phyloP scores from a whole-genome alignment of 2,888 invertebrate genomes.

The Cataglyphis albicans region DNA sequence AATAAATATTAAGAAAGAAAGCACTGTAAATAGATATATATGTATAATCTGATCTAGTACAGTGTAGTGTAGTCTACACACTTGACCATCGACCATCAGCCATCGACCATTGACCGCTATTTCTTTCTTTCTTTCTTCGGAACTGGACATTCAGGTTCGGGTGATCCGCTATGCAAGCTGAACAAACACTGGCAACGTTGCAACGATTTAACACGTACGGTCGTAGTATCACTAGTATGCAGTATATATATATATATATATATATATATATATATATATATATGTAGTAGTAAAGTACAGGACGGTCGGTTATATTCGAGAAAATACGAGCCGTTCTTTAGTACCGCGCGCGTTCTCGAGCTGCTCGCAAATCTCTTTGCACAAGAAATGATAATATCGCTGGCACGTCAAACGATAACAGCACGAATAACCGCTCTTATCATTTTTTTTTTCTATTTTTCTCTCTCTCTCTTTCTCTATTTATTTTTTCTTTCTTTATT shows the following conservation, averaged over 20 bases:
- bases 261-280: too few relatives aligned
- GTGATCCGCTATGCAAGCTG: not conserved
- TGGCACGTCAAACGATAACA: slow-evolving; percentile 14
- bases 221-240: slow-evolving; percentile 16
- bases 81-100: not conserved
- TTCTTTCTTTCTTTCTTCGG: not conserved
- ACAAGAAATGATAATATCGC: slow-evolving; percentile 16
- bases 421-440: slow-evolving; percentile 20
- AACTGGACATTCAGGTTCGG: slow-evolving; percentile 47
- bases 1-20: not conserved
- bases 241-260: not conserved
- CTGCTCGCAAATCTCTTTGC: slow-evolving; percentile 29
- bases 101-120: not conserved
- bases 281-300: slow-evolving; percentile 13
- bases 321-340: slow-evolving; percentile 23
- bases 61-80: not conserved
- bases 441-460: not conserved
- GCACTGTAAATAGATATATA: not conserved
- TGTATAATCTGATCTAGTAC: not conserved
- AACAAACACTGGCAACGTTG: slow-evolving; percentile 41
- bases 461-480: too few relatives aligned
- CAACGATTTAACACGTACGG: not conserved
- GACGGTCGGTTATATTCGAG: slow-evolving; percentile 16
- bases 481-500: not conserved
- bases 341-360: slow-evolving; percentile 26